Evolutionary conservation across 2,113 vertebrate species (phyloP), one percentile per base, ranked within the genome.

Genomic region (Passer domesticus): DNA sequence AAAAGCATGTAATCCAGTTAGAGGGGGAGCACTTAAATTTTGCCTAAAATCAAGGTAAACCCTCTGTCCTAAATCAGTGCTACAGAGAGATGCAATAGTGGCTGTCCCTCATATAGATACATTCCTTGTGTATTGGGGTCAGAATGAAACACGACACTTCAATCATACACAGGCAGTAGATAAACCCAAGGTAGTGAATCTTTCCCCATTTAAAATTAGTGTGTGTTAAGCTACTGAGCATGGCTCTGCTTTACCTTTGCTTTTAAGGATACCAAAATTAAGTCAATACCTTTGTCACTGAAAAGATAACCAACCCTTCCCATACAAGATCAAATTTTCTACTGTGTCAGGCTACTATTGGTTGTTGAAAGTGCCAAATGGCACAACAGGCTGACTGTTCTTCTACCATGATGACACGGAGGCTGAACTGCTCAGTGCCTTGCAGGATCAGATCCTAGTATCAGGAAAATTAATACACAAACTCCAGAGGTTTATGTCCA

Each of bases 31-130:
- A 78, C 70, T 76, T 67, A 72, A 37, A 55, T 41, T 81, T 81
- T 90, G 95, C 84, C 39, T 94, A 44, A 89, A 92, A 84, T n/a
- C 83, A 79, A 91, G 95, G 56, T 83, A 67, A 88, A 91, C 39
- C 17, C 35, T 68, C 30, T 46, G 18, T 88, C 70, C 20, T 72
- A 47, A 74, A 68, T 22, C 55, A 73, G 39, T 66, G 53, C 43
- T 93, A 66, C 27, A 64, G 22, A 80, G 67, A 46, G 81, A 89
- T 66, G 56, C 56, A 76, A 37, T 20, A 94, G 82, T n/a, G 22
- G 44, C 39, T 28, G 21, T 53, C 33, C 58, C 13, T 89, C 63
- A 49, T 56, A 13, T 5, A 44, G 27, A 70, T 41, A 75, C 2
- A 12, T 47, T 18, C 0, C 8, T 39, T 55, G 41, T 74, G 60